Evolutionary conservation across 2,113 vertebrate species (phyloP).

Genomic region (Poecile atricapillus): DNA sequence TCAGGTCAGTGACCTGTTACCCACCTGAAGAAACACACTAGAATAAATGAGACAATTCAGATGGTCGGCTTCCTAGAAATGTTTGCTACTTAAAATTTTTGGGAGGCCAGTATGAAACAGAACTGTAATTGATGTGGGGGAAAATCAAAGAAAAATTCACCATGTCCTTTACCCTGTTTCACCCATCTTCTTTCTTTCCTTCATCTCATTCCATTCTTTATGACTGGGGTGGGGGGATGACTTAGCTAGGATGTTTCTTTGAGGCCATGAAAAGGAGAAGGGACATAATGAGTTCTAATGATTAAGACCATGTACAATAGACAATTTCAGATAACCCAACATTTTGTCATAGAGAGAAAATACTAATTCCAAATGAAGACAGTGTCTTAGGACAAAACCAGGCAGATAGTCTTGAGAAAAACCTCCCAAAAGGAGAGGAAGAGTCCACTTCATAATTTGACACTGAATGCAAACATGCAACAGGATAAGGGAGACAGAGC

Average conservation of each 20-base stretch:
- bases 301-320: background rate
- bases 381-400: background rate
- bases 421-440: background rate
- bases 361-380: background rate
- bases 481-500: background rate
- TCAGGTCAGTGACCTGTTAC: background rate
- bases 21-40: background rate
- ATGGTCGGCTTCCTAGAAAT: background rate
- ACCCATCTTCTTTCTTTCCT: background rate
- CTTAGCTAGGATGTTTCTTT: background rate
- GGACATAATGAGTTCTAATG: background rate
- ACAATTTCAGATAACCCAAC: background rate
- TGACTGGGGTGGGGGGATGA: accelerated
- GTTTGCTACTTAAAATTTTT: background rate
- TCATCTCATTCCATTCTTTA: background rate
- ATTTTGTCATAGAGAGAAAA: background rate
- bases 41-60: background rate
- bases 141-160: background rate
- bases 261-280: background rate
- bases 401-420: background rate
- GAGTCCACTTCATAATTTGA: background rate
- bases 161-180: accelerated
- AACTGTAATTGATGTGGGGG: background rate
- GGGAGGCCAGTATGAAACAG: background rate
- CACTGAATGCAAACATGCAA: background rate